Evolutionary conservation across 37 sponge, comb jelly and placozoan species (phyloP), one percentile per base, ranked within the genome.

Genomic region (Ephydatia muelleri): DNA sequence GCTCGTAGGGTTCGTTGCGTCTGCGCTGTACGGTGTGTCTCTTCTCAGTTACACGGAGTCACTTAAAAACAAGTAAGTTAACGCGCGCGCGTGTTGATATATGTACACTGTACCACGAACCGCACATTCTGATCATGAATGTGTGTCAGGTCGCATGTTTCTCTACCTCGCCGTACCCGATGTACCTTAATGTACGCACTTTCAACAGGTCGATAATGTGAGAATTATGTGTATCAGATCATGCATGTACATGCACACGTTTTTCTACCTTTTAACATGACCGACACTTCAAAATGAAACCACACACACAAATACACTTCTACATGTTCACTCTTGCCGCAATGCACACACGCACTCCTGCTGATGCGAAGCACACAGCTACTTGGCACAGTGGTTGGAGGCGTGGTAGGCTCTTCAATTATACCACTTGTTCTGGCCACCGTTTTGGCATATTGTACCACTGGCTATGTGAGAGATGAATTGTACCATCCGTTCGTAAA

Each of bases 401-500:
- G 83, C 14, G 67, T 94, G 57, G 77, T 78, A 70, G 81, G 76
- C 23, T 33, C 74, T 31, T 82, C 83, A 34, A 16, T 90, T 11
- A 13, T 91, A 57, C 90, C 93, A 3, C 68, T 93, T 16, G 25
- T 89, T 29, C 26, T 89, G 23, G 69, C 81, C 28, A 81, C 83
- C 67, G 67, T 93, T n/a, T 35, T 93, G 77, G 86, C 87, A 21
- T 85, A 88, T 65, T 93, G 85, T 72, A 70, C 73, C 47, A 93
- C 93, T 64, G 93, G 93, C 65, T 93, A 93, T 37, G 82, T 89
- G 37, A 72, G 90, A 38, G 93, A 89, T 39, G 93, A 88, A 35
- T 71, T 93, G 72, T 88, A 88, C 38, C 78, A 86, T 35, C 82
- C 81, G 25, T 23, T 67, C 65, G 72, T 89, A 31, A 93, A 89